phyloP scores from a whole-genome alignment of 2,888 invertebrate species.

The Acanthococcus lagerstroemiae region DNA sequence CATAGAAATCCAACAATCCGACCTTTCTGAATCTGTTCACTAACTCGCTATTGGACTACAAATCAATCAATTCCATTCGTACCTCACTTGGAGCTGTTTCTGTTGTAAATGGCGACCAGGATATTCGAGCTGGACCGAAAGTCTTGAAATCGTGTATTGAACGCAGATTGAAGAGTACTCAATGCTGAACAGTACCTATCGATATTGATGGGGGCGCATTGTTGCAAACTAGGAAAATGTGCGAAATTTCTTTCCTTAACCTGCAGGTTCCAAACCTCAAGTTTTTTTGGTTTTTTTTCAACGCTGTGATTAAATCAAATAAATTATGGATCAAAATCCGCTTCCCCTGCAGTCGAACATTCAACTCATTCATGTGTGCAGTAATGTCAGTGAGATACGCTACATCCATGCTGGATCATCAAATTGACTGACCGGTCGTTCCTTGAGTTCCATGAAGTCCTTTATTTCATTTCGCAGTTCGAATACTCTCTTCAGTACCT shows the following conservation, averaged over 20 bases:
- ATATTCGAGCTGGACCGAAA: neutral
- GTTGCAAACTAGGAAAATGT: neutral
- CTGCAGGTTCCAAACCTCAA: neutral
- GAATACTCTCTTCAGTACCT: neutral
- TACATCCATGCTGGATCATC: neutral
- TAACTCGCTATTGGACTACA: neutral
- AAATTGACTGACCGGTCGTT: neutral
- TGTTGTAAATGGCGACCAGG: no score
- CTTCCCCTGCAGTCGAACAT: neutral
- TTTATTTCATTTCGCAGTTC: neutral
- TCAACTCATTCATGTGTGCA: neutral
- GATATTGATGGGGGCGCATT: neutral
- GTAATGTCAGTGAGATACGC: neutral
- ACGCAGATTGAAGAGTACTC: neutral
- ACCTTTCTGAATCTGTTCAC: neutral
- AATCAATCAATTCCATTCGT: neutral
- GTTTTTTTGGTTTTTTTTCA: neutral
- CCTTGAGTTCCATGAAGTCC: neutral
- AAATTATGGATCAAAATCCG: neutral
- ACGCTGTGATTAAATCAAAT: neutral
- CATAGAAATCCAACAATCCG: slow-evolving; percentile 6
- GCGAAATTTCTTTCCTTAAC: neutral
- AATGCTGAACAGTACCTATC: neutral
- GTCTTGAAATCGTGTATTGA: neutral
- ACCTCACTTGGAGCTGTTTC: neutral